These are phyloP conservation scores for Amphimallon solstitiale DNA, from an alignment of 2,888 invertebrate genomes.

Conservation along the genomic window DNA sequence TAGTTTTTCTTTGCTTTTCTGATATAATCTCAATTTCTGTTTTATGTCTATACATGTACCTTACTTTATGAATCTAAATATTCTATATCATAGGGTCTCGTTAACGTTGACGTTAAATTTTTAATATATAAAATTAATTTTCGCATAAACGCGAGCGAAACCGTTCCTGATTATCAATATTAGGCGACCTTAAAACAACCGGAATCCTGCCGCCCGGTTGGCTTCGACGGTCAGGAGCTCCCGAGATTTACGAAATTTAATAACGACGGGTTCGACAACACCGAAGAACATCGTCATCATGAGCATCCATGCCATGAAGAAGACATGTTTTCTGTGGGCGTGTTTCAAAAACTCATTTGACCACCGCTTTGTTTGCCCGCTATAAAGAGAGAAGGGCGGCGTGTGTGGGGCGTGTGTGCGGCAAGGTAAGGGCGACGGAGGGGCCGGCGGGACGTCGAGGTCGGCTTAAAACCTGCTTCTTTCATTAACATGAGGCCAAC, in stretches of 20 bases:
- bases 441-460: slow-evolving; percentile 36
- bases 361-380: slow-evolving; percentile 57
- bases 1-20: no score
- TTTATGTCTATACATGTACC: no score
- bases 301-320: slow-evolving; percentile 10
- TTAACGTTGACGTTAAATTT: no score
- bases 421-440: no score
- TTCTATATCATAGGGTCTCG: no score
- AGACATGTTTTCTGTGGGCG: slow-evolving; percentile 48
- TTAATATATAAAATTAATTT: no score
- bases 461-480: slow-evolving; percentile 60
- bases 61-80: no score
- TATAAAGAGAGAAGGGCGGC: slow-evolving; percentile 47
- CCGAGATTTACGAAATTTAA: slow-evolving; percentile 31
- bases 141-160: no score
- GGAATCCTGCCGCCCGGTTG: not conserved
- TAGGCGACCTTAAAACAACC: no score
- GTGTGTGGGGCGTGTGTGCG: slow-evolving; percentile 45
- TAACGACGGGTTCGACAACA: slow-evolving; percentile 22
- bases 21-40: no score
- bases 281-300: not conserved
- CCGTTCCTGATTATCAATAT: no score
- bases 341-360: slow-evolving; percentile 62
- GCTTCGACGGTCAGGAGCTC: slow-evolving; percentile 1
- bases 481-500: slow-evolving; percentile 62